Percentiles rank a stretch among this genome's conserved stretches.
These are phyloP conservation scores for Cheumatopsyche charites DNA, from an alignment of 1,140 invertebrate genomes.

Conservation along the genomic window DNA sequence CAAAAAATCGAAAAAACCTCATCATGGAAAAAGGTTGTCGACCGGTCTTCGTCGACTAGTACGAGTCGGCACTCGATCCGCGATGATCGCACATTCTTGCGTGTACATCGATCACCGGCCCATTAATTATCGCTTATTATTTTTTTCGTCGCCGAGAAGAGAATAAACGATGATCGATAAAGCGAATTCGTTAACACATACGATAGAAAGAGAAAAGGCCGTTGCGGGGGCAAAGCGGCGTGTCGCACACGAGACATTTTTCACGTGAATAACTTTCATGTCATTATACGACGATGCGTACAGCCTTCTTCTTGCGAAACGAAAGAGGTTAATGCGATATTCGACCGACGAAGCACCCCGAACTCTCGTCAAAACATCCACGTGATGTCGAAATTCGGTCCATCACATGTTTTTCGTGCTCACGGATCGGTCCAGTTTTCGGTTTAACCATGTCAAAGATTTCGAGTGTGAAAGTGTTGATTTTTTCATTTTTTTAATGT, in stretches of 20 bases:
- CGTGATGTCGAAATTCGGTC: background rate
- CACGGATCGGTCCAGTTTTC: too few relatives aligned
- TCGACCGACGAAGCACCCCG: slow-evolving; percentile 4
- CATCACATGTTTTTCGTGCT: too few relatives aligned
- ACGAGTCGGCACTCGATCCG: background rate
- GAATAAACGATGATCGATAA: background rate
- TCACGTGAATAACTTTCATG: slow-evolving; percentile 15
- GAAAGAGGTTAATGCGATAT: slow-evolving; percentile 20
- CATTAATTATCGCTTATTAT: slow-evolving; percentile 29
- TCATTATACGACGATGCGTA: background rate
- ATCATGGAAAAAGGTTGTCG: too few relatives aligned
- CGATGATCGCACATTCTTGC: slow-evolving; percentile 33
- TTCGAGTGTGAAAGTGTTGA: too few relatives aligned
- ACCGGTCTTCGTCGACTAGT: background rate
- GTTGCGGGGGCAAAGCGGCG: background rate
- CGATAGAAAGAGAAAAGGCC: slow-evolving; percentile 29
- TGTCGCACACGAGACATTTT: background rate
- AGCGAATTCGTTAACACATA: slow-evolving; percentile 22
- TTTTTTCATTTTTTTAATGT: too few relatives aligned
- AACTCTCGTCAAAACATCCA: background rate
- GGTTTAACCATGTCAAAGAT: too few relatives aligned
- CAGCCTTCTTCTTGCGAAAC: background rate
- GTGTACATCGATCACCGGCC: slow-evolving; percentile 29
- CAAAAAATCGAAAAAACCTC: too few relatives aligned
- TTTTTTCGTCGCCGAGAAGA: slow-evolving; percentile 7